phyloP scores from a whole-genome alignment of 2,888 invertebrate species.

The Mechanitis messenoides region DNA sequence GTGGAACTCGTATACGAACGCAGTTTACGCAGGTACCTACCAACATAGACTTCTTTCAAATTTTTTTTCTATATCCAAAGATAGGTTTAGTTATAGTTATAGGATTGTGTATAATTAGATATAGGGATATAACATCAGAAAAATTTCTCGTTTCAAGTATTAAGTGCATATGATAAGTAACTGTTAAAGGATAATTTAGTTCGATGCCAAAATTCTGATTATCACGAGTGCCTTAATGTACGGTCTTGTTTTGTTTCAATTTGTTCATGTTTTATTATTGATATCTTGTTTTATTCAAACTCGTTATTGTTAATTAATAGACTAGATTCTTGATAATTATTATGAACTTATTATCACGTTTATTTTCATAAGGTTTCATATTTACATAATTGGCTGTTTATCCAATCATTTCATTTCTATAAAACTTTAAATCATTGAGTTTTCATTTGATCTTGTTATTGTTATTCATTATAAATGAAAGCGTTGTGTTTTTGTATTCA shows the following conservation, averaged over 20 bases:
- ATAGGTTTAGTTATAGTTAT: constrained; percentile 42
- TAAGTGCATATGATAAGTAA: too few species aligned
- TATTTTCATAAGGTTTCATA: too few species aligned
- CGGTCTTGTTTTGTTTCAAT: constrained; percentile 56
- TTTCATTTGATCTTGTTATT: constrained; percentile 18
- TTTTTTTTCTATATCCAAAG: constrained; percentile 52
- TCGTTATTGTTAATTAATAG: constrained; percentile 11
- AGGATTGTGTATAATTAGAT: constrained; percentile 37
- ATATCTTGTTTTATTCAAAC: constrained; percentile 38
- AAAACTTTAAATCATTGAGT: constrained; percentile 12
- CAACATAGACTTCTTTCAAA: background rate
- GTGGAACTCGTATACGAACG: background rate
- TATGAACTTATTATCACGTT: too few species aligned
- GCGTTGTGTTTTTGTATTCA: constrained; percentile 12
- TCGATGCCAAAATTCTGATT: background rate
- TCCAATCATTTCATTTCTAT: background rate
- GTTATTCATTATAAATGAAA: constrained; percentile 9
- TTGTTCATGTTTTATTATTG: constrained; percentile 39
- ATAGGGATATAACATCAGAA: constrained; percentile 28
- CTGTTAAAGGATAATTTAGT: background rate
- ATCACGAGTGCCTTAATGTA: constrained; percentile 60
- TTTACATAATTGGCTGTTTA: too few species aligned
- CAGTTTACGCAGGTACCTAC: constrained; percentile 3
- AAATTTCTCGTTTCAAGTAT: too few species aligned
- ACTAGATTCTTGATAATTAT: background rate